Evolutionary conservation across 2,888 invertebrate genomes (phyloP).

Genomic region (Cheilosia urbana): DNA sequence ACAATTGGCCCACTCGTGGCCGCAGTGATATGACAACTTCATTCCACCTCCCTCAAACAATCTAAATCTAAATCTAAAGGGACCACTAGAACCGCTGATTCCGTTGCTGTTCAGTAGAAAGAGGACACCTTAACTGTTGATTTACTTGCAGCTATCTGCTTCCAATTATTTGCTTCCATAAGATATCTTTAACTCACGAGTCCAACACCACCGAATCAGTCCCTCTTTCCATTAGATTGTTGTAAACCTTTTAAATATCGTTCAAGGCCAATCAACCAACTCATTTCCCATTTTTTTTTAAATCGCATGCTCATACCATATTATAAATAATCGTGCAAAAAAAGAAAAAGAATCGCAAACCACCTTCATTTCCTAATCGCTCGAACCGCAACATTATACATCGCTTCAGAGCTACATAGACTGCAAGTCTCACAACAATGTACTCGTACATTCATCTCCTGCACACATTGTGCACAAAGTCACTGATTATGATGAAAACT

Average conservation of each 20-base stretch:
- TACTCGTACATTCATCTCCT: conserved; percentile 2
- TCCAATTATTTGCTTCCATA: too few species aligned
- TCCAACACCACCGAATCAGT: background rate
- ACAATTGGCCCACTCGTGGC: too few species aligned
- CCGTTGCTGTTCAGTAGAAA: too few species aligned
- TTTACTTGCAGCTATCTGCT: too few species aligned
- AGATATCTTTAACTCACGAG: background rate
- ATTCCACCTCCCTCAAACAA: too few species aligned
- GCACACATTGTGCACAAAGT: conserved; percentile 24
- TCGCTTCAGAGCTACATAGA: background rate
- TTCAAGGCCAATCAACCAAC: conserved; percentile 3
- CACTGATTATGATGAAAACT: conserved; percentile 52
- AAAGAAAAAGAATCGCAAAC: background rate
- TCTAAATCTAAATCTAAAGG: too few species aligned
- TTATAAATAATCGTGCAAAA: background rate
- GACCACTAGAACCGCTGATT: too few species aligned
- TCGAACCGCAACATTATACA: conserved; percentile 23
- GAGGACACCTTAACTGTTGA: too few species aligned
- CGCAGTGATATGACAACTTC: too few species aligned
- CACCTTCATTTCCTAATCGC: conserved; percentile 19
- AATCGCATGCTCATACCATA: background rate
- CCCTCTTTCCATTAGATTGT: background rate
- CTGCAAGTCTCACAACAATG: conserved; percentile 44
- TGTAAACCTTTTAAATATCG: background rate
- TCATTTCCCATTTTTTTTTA: background rate